Percentiles rank a stretch among this genome's conserved stretches.
Evolutionary conservation across 2,797 vertebrate species (phyloP).

Genomic region (Ceryle rudis): DNA sequence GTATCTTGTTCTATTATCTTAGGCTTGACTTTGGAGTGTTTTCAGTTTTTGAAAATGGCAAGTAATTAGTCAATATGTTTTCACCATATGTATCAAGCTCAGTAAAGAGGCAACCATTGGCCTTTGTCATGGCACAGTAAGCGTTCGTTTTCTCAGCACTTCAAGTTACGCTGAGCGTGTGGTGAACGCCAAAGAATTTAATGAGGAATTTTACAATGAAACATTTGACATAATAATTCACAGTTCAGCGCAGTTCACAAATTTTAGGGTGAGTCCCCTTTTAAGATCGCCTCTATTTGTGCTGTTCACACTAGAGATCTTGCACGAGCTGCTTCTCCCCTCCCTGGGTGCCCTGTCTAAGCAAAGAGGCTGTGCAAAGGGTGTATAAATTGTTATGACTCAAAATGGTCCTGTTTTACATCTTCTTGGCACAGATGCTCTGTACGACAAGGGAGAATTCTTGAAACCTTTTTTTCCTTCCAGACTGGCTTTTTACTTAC

Average conservation of each 20-base stretch:
- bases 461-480: neutral
- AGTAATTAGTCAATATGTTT: conserved; percentile 72
- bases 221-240: conserved; percentile 5
- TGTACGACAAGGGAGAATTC: neutral
- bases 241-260: neutral
- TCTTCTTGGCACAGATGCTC: conserved; percentile 25
- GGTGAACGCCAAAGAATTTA: conserved; percentile 49
- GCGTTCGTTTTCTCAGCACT: conserved; percentile 45
- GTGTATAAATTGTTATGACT: neutral
- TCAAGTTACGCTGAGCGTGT: conserved; percentile 35
- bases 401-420: neutral
- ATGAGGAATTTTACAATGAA: conserved; percentile 26
- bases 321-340: neutral
- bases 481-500: conserved; percentile 16
- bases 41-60: conserved; percentile 73
- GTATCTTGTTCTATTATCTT: conserved; percentile 51
- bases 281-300: neutral
- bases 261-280: neutral
- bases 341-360: neutral
- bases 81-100: conserved; percentile 53
- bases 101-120: conserved; percentile 57
- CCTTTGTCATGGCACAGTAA: conserved; percentile 65
- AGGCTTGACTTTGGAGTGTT: conserved; percentile 68
- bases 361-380: neutral
- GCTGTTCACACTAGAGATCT: neutral